Percentiles rank a stretch among this genome's conserved stretches.
These are phyloP conservation scores for Ypsolopha scabrella DNA, from an alignment of 2,888 invertebrate species.

Conservation along the genomic window DNA sequence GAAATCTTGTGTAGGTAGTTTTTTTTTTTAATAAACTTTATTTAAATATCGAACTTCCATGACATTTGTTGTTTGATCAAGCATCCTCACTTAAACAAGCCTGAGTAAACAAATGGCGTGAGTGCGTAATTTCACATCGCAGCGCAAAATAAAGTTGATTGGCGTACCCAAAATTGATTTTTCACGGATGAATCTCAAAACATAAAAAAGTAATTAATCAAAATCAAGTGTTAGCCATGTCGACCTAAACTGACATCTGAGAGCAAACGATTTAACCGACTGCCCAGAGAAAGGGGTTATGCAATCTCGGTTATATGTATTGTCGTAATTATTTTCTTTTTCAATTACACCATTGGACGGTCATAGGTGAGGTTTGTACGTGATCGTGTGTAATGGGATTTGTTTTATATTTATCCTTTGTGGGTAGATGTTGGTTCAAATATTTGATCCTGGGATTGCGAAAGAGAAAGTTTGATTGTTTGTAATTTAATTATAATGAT, in stretches of 20 bases:
- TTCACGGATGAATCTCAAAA: background rate
- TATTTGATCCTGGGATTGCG: no score
- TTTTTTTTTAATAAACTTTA: no score
- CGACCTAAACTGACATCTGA: background rate
- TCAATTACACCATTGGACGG: constrained; percentile 5
- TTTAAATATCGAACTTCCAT: no score
- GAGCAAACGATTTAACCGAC: background rate
- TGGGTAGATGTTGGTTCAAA: no score
- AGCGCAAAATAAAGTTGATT: background rate
- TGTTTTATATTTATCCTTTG: background rate
- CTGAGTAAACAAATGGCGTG: no score
- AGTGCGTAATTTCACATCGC: no score
- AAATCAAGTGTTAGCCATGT: constrained; percentile 2
- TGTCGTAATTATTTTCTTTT: constrained; percentile 7
- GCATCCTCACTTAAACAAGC: no score
- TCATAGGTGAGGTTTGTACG: constrained; percentile 4
- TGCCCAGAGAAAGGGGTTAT: constrained; percentile 4
- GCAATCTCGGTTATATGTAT: constrained; percentile 4
- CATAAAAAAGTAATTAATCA: constrained; percentile 1
- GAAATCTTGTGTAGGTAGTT: no score
- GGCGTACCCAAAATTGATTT: constrained; percentile 1
- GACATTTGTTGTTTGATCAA: no score
- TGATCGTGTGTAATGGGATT: background rate
- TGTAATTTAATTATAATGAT: no score
- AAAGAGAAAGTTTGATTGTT: no score